Evolutionary conservation across 92 coral and sea anemone genomes (phyloP), one percentile per base, ranked within the genome.

Genomic region (Ricordea florida): DNA sequence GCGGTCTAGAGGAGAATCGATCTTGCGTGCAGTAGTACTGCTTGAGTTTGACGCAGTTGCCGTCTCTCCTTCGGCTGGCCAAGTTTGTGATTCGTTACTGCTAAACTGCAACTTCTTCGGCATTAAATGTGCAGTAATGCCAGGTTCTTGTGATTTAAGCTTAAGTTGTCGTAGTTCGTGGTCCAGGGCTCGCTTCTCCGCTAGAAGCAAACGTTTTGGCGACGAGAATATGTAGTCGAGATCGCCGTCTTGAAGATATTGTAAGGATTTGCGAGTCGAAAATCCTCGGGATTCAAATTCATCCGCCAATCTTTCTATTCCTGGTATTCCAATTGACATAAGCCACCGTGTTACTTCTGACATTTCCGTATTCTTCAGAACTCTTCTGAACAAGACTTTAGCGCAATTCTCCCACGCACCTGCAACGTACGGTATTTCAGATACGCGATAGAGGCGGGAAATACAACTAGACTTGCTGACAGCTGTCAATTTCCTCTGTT

Each of bases 181-280:
- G 56, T 45, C 58, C 41, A 66, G 57, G 4, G 72, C 72, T 64
- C 72, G 40, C 72, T 64, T 64, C 36, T 64, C 41, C 31, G 72
- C 73, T 42, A 66, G 73, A 66, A 66, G 73, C 58, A 66, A 28
- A 27, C 73, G 73, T 34, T 66, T 66, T 35, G 73, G 73, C n/a
- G 73, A 66, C 36, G 73, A 27, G 40, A 66, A 66, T 66, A 46
- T 66, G 58, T 66, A 66, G 42, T 66, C 73, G 55, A 66, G 73
- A 44, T 66, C 44, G 42, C 73, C 73, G 13, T 66, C 26, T 29
- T 66, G 57, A 22, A 66, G 25, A 45, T 44, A 66, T 35, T 44
- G 42, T 16, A 67, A 49, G 31, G 75, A 67, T 32, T 67, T 67
- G 28, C 46, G 27, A 30, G 61, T 67, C 31, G 75, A 47, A 67